phyloP scores from a whole-genome alignment of 1,140 invertebrate species.

The Panulirus ornatus region DNA sequence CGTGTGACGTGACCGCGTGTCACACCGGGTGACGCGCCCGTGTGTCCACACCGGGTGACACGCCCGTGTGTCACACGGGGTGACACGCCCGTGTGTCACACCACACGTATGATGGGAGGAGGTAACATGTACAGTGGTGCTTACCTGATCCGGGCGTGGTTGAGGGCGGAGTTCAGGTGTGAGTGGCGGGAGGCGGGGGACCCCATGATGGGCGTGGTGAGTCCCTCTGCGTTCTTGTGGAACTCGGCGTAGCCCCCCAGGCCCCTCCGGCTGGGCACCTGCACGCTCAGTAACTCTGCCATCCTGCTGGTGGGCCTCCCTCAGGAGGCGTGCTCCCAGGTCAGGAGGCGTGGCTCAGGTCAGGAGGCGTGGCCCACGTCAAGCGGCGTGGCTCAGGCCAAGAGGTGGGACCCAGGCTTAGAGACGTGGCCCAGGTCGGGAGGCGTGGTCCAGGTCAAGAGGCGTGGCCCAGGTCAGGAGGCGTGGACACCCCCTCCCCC shows the following conservation, averaged over 20 bases:
- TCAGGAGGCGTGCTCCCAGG: not conserved
- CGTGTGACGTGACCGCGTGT: too few relatives aligned
- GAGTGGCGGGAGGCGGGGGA: constrained; percentile 20
- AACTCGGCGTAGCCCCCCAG: constrained; percentile 53
- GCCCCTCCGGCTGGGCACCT: constrained; percentile 38
- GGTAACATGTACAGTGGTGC: too few relatives aligned
- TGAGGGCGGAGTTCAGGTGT: constrained; percentile 34
- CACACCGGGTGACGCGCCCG: too few relatives aligned
- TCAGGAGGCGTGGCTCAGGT: not conserved
- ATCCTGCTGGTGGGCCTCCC: not conserved
- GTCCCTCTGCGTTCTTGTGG: constrained; percentile 41
- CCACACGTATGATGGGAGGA: too few relatives aligned
- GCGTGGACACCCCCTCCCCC: too few relatives aligned
- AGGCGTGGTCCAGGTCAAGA: not conserved
- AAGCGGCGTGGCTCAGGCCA: not conserved
- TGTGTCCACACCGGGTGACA: too few relatives aligned
- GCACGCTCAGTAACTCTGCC: constrained; percentile 54
- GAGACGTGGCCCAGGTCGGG: not conserved
- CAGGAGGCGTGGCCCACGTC: not conserved
- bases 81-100: too few relatives aligned
- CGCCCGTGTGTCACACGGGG: too few relatives aligned
- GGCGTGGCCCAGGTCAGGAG: not conserved
- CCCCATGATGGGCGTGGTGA: constrained; percentile 28
- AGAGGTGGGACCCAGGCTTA: not conserved
- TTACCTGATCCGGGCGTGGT: constrained; percentile 47